Evolutionary conservation across 2,797 vertebrate species (phyloP).

Genomic region (Brachymystax lenok): DNA sequence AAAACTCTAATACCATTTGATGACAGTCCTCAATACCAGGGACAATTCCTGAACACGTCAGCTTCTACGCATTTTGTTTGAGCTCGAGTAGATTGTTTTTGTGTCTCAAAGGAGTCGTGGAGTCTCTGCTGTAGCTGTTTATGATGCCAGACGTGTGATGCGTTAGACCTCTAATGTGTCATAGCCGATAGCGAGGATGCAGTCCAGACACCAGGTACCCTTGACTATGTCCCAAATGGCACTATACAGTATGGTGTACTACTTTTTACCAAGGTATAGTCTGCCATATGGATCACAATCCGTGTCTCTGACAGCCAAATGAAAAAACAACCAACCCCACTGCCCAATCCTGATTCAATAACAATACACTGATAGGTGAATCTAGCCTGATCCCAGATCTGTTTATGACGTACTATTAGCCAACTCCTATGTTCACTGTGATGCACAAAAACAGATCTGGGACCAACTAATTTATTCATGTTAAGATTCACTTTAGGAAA

Average conservation of each 20-base stretch:
- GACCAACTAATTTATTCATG: too few relatives aligned
- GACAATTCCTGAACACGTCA: background rate
- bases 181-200: conserved; percentile 32
- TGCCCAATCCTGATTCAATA: too few relatives aligned
- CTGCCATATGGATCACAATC: too few relatives aligned
- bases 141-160: conserved; percentile 36
- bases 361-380: background rate
- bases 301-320: too few relatives aligned
- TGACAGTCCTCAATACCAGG: background rate
- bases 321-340: too few relatives aligned
- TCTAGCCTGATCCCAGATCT: too few relatives aligned
- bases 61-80: background rate
- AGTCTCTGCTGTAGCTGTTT: conserved; percentile 27
- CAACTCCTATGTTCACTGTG: too few relatives aligned
- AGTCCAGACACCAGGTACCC: conserved; percentile 16
- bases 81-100: background rate
- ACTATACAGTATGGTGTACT: too few relatives aligned
- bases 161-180: conserved; percentile 23
- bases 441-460: too few relatives aligned
- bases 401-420: too few relatives aligned
- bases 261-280: too few relatives aligned
- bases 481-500: background rate
- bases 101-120: background rate
- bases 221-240: background rate
- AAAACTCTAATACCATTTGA: background rate